phyloP scores from a whole-genome alignment of 2,888 invertebrate genomes.

The Acleris emargana region DNA sequence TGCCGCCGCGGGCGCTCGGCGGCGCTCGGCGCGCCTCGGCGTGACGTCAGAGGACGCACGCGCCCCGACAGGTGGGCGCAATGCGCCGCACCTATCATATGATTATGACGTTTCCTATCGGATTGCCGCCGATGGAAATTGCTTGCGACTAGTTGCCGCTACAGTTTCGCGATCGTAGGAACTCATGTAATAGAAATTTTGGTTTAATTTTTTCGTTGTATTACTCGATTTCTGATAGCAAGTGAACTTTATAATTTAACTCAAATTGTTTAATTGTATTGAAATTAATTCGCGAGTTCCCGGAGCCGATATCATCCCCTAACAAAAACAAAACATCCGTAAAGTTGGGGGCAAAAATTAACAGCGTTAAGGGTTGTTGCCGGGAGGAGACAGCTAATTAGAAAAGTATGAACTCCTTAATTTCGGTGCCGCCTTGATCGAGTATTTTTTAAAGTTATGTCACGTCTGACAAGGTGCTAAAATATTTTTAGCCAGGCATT shows the following conservation, averaged over 20 bases:
- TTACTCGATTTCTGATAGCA: no score
- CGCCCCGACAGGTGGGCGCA: slow-evolving; percentile 83
- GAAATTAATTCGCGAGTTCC: slow-evolving; percentile 2
- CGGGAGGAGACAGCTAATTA: slow-evolving; percentile 11
- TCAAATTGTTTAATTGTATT: slow-evolving; percentile 24
- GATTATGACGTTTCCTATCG: slow-evolving; percentile 79
- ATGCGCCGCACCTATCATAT: slow-evolving; percentile 78
- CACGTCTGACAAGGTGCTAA: neutral
- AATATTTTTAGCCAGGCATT: neutral
- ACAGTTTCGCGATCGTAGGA: no score
- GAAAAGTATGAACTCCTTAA: slow-evolving; percentile 9
- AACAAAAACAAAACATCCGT: slow-evolving; percentile 13
- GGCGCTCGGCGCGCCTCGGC: slow-evolving; percentile 46
- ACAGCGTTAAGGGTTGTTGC: slow-evolving; percentile 2
- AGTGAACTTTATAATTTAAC: slow-evolving; percentile 21
- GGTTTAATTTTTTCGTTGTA: neutral
- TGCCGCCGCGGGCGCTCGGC: slow-evolving; percentile 52
- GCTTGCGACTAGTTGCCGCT: slow-evolving; percentile 54
- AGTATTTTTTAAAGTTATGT: neutral
- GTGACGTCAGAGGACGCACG: slow-evolving; percentile 81
- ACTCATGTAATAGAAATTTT: neutral
- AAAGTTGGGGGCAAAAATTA: slow-evolving; percentile 5
- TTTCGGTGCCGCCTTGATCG: neutral
- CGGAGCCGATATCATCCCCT: slow-evolving; percentile 4
- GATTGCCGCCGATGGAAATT: slow-evolving; percentile 64